Conservation (phyloP, 2,113 vertebrate genomes). For the Psilopogon haemacephalus region DNA sequence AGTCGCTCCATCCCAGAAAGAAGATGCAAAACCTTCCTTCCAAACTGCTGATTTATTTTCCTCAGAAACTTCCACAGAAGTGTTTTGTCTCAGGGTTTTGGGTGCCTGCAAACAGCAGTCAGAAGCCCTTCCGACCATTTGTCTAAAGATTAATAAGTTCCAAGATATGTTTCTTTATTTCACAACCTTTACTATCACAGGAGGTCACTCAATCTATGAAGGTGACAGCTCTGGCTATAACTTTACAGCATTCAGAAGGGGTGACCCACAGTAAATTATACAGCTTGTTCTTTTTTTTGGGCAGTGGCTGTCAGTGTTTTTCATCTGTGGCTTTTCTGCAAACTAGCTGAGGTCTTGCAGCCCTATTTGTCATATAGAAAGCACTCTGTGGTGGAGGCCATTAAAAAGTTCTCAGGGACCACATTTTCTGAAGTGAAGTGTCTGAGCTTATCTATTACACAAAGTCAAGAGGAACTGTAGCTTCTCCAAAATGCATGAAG, state of each 20-base stretch:
- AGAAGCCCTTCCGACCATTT: background rate
- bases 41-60: slow-evolving; percentile 1
- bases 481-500: background rate
- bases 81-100: background rate
- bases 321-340: background rate
- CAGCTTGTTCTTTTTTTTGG: background rate
- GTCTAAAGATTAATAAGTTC: slow-evolving; percentile 18
- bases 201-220: slow-evolving; percentile 14
- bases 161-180: slow-evolving; percentile 16
- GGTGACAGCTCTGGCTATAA: slow-evolving; percentile 35
- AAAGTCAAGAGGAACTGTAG: background rate
- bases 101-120: background rate
- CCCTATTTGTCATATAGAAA: background rate
- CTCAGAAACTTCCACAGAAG: background rate
- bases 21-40: background rate
- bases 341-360: background rate
- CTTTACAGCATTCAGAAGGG: background rate
- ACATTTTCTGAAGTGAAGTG: background rate
- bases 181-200: slow-evolving; percentile 3
- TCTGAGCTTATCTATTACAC: background rate
- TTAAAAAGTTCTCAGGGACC: background rate
- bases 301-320: slow-evolving; percentile 32
- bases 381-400: background rate
- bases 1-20: background rate
- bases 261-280: background rate